Conservation (phyloP, 2,797 vertebrate species). For the Vultur gryphus region DNA sequence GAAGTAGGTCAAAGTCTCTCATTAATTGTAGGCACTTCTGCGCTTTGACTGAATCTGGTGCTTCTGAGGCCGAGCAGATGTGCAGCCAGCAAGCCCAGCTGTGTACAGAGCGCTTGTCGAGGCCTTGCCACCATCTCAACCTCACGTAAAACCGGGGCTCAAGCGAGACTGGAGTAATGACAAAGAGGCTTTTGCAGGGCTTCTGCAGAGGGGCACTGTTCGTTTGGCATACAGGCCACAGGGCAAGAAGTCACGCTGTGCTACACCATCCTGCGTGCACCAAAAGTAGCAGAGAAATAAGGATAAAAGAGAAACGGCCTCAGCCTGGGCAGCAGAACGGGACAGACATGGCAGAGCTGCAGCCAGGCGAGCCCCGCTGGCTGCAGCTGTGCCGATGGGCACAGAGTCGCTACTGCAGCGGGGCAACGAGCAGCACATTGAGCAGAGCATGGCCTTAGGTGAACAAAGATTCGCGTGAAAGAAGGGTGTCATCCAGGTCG, state of each 20-base stretch:
- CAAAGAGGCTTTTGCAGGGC: not conserved
- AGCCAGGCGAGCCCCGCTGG: not conserved
- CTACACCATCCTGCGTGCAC: not conserved
- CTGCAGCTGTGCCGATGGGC: rapidly evolving
- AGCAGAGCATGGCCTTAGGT: not conserved
- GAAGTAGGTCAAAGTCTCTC: conserved; percentile 10
- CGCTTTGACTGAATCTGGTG: not conserved
- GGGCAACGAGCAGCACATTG: rapidly evolving
- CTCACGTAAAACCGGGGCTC: not conserved
- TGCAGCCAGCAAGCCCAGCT: not conserved
- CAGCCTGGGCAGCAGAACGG: not conserved
- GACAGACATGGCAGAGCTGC: not conserved
- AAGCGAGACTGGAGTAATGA: not conserved
- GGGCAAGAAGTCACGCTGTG: not conserved
- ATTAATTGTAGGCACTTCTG: not conserved
- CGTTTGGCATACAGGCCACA: not conserved
- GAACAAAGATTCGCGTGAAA: rapidly evolving
- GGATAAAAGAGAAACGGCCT: not conserved
- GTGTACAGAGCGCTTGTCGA: not conserved
- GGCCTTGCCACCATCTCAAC: not conserved
- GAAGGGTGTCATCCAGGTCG: not conserved
- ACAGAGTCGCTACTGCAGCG: rapidly evolving
- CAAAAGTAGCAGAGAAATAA: not conserved
- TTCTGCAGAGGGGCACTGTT: not conserved
- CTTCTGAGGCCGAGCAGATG: not conserved